A percentile compares a stretch with the other conserved stretches of the same genome.
Conservation (phyloP, 2,888 invertebrate species). For the Balanococcus diminutus region DNA sequence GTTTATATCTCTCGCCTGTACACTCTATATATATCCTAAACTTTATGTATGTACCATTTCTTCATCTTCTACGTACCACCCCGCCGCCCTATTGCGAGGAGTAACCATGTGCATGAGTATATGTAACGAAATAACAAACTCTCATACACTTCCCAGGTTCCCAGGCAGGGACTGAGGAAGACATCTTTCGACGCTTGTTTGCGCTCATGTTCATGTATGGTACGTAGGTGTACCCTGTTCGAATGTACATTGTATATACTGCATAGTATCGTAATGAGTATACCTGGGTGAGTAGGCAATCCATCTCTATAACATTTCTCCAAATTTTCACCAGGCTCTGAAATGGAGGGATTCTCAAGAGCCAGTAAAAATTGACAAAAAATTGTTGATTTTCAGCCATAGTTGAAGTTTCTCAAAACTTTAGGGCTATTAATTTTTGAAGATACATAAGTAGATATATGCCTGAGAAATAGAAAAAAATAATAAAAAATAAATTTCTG, state of each 20-base stretch:
- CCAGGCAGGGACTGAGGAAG: background rate
- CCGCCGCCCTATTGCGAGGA: background rate
- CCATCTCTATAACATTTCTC: background rate
- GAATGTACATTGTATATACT: background rate
- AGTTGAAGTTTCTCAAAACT: no score
- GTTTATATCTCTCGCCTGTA: slow-evolving; percentile 21
- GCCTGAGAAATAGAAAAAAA: no score
- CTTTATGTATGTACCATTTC: background rate
- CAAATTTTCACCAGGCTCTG: no score
- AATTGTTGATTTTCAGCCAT: no score
- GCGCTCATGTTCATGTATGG: background rate
- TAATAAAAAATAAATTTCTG: no score
- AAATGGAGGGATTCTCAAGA: no score
- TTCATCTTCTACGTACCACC: background rate
- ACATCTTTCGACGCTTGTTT: slow-evolving; percentile 16
- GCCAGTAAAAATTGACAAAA: no score
- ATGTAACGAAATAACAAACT: background rate
- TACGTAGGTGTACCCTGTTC: background rate
- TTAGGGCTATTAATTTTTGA: no score
- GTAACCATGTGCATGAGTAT: background rate
- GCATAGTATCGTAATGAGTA: no score
- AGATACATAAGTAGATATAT: no score
- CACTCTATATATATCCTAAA: background rate
- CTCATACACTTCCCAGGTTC: background rate
- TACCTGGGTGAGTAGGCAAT: background rate